Conservation (phyloP, 2,113 vertebrate genomes). For the Syngnathus scovelli region DNA sequence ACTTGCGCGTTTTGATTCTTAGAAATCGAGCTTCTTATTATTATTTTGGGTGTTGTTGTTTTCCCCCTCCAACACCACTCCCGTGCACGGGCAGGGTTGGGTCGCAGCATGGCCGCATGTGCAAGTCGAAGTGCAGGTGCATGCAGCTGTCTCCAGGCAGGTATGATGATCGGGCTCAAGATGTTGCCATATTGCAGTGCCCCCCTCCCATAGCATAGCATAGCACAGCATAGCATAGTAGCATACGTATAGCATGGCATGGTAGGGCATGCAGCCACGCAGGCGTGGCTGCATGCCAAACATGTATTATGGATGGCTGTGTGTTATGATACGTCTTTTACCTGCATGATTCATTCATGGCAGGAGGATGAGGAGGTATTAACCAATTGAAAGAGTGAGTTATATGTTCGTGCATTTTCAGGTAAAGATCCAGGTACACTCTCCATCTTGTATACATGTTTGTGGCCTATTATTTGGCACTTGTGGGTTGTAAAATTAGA, state of each 20-base stretch:
- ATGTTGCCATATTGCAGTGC: slow-evolving; percentile 4
- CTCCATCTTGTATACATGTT: background rate
- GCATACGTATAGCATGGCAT: background rate
- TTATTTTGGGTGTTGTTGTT: background rate
- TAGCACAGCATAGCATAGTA: background rate
- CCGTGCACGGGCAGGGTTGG: slow-evolving; percentile 1
- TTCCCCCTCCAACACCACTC: too few relatives aligned
- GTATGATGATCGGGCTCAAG: slow-evolving; percentile 2
- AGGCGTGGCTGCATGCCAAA: background rate
- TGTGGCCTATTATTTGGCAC: background rate
- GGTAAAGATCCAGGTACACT: background rate
- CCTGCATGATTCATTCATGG: slow-evolving; percentile 9
- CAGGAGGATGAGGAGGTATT: background rate
- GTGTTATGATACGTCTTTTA: slow-evolving; percentile 2
- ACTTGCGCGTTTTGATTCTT: background rate
- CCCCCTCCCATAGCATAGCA: background rate
- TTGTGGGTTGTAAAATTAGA: background rate
- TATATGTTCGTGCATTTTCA: background rate
- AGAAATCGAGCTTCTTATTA: background rate
- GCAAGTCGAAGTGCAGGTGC: slow-evolving; percentile 6
- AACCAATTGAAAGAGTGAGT: background rate
- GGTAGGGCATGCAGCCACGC: background rate
- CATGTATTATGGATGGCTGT: slow-evolving; percentile 1
- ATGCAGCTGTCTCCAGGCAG: slow-evolving; percentile 11
- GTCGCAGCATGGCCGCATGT: slow-evolving; percentile 3